Percentiles rank a stretch among this genome's conserved stretches.
These are phyloP conservation scores for Cecropterus lyciades DNA, from an alignment of 1,140 invertebrate genomes.

Conservation along the genomic window DNA sequence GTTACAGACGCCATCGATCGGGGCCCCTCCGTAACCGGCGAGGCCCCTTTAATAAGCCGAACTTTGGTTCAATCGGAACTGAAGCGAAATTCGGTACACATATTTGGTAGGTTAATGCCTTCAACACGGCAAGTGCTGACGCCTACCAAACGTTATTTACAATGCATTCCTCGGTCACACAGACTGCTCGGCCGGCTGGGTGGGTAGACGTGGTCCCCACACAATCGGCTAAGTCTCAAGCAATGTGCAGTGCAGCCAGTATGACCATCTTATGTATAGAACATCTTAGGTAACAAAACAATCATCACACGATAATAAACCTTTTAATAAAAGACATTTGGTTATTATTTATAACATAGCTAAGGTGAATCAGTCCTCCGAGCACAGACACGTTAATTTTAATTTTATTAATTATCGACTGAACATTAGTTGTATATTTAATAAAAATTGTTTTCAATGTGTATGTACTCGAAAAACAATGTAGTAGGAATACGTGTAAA, in stretches of 20 bases:
- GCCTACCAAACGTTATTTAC: constrained; percentile 81
- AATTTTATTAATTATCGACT: no score
- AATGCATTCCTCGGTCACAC: constrained; percentile 77
- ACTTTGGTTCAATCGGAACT: constrained; percentile 39
- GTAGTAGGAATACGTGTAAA: constrained; percentile 26
- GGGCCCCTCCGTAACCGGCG: constrained; percentile 38
- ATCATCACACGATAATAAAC: constrained; percentile 74
- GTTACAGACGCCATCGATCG: constrained; percentile 49
- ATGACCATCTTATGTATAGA: constrained; percentile 57
- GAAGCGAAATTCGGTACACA: constrained; percentile 41
- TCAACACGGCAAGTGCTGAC: constrained; percentile 64
- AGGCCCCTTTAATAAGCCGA: constrained; percentile 36
- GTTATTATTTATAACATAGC: constrained; percentile 64
- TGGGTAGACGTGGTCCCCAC: not conserved
- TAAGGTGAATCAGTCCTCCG: constrained; percentile 42
- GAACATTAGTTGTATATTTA: no score
- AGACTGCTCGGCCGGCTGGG: constrained; percentile 33
- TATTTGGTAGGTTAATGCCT: constrained; percentile 68
- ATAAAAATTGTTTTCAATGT: not conserved
- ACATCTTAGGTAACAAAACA: constrained; percentile 73
- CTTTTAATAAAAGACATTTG: constrained; percentile 73
- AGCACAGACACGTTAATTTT: constrained; percentile 13
- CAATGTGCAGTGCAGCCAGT: constrained; percentile 50
- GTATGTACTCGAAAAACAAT: constrained; percentile 39
- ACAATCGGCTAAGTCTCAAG: constrained; percentile 38